phyloP scores from a whole-genome alignment of 1,140 invertebrate species.

The Anastatus disparis region DNA sequence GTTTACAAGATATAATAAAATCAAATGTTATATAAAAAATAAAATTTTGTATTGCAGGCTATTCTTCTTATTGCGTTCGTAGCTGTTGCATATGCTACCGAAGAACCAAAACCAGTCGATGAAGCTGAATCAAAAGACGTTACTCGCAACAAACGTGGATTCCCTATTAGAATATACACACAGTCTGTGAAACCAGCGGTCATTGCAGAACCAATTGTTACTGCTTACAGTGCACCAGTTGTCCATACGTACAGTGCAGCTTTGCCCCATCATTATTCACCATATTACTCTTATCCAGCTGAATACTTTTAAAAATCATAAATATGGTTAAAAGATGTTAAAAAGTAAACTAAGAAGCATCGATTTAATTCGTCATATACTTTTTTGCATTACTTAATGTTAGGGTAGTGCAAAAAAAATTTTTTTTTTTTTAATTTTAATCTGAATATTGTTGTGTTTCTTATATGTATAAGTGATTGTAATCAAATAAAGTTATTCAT shows the following conservation, averaged over 20 bases:
- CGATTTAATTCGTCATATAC: too few relatives aligned
- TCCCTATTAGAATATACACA: not conserved
- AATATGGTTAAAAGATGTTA: too few relatives aligned
- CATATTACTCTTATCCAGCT: constrained; percentile 29
- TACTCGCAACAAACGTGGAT: constrained; percentile 8
- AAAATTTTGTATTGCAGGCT: too few relatives aligned
- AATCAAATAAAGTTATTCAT: too few relatives aligned
- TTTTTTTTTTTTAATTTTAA: too few relatives aligned
- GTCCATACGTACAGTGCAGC: constrained; percentile 22
- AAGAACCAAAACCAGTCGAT: not conserved
- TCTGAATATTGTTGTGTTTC: too few relatives aligned
- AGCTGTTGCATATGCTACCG: not conserved
- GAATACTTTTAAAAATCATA: constrained; percentile 21
- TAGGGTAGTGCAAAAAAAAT: too few relatives aligned
- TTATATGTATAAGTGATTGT: too few relatives aligned
- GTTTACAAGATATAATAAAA: too few relatives aligned
- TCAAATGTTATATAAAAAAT: too few relatives aligned
- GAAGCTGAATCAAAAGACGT: not conserved
- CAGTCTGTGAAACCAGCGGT: constrained; percentile 3
- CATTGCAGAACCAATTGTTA: not conserved
- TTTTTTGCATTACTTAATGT: too few relatives aligned
- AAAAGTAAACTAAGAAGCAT: too few relatives aligned
- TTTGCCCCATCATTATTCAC: constrained; percentile 28
- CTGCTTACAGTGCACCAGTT: constrained; percentile 10
- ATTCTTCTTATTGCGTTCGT: constrained; percentile 11